A percentile compares a stretch with the other conserved stretches of the same genome.
These are phyloP conservation scores for Chloroclysta siterata DNA, from an alignment of 2,888 invertebrate species.

Conservation along the genomic window DNA sequence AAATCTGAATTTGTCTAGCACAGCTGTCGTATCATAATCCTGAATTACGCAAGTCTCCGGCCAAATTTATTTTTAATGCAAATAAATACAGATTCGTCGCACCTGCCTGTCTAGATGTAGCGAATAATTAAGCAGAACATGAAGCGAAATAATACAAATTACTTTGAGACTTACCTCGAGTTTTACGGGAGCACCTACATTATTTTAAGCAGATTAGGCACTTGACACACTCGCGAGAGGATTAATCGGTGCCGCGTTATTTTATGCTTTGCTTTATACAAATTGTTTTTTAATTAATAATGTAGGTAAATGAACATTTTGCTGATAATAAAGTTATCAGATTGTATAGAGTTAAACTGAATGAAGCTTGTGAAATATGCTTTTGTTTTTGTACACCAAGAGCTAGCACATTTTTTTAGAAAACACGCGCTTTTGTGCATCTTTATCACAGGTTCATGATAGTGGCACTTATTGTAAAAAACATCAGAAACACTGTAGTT, in stretches of 20 bases:
- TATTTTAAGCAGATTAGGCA: slow-evolving; percentile 63
- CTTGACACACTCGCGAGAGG: slow-evolving; percentile 56
- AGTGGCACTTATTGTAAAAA: slow-evolving; percentile 6
- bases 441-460: not conserved
- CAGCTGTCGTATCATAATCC: slow-evolving; percentile 79
- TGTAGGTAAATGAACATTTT: not conserved
- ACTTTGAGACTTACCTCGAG: slow-evolving; percentile 73
- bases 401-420: not conserved
- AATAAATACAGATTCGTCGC: slow-evolving; percentile 82
- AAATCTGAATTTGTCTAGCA: slow-evolving; percentile 73
- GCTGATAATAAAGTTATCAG: no score
- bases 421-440: slow-evolving; percentile 1
- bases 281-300: slow-evolving; percentile 7
- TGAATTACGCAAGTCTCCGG: slow-evolving; percentile 71
- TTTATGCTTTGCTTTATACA: slow-evolving; percentile 9
- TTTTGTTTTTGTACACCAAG: not conserved
- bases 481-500: slow-evolving; percentile 23
- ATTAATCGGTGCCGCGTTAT: slow-evolving; percentile 43
- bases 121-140: slow-evolving; percentile 79
- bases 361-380: no score
- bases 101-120: slow-evolving; percentile 77
- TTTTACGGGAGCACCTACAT: slow-evolving; percentile 64
- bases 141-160: slow-evolving; percentile 79
- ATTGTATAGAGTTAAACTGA: no score
- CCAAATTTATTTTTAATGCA: slow-evolving; percentile 81